Conservation (phyloP, 2,797 vertebrate genomes). For the Tokudaia muenninki region DNA sequence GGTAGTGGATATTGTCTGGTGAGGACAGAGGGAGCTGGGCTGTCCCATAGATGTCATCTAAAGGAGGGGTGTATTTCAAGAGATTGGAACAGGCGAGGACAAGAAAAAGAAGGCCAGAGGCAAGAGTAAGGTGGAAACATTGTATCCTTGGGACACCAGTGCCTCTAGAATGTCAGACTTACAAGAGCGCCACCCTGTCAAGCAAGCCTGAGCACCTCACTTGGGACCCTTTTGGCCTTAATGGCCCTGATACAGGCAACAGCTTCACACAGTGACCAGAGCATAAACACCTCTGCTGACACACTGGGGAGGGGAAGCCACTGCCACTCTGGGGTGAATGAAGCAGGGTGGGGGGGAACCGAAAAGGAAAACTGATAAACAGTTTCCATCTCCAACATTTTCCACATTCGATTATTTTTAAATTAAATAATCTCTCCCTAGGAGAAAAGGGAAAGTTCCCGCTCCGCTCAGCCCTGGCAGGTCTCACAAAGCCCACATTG, state of each 20-base stretch:
- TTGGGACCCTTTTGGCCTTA: not conserved
- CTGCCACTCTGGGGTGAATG: not conserved
- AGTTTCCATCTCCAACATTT: conserved; percentile 76
- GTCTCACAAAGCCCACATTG: conserved; percentile 86
- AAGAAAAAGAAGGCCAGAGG: not conserved
- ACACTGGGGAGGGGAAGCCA: fast-evolving
- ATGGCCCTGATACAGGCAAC: not conserved
- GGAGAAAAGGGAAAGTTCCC: conserved; percentile 66
- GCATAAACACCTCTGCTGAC: not conserved
- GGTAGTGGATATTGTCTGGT: not conserved
- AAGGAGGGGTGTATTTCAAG: not conserved
- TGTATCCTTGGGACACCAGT: fast-evolving
- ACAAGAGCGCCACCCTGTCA: fast-evolving
- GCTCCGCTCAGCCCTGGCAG: conserved; percentile 47
- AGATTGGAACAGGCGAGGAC: fast-evolving
- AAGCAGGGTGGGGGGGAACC: conserved; percentile 35
- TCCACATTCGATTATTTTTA: conserved; percentile 84
- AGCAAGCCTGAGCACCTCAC: no score
- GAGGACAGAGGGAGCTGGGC: not conserved
- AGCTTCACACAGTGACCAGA: not conserved
- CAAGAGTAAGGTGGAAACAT: fast-evolving
- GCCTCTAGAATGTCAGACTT: fast-evolving
- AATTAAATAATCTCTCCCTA: conserved; percentile 75
- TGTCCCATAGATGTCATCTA: fast-evolving
- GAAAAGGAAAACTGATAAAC: conserved; percentile 76